These are phyloP conservation scores for Lingula anatina DNA, from an alignment of 2,888 invertebrate species.

Conservation along the genomic window DNA sequence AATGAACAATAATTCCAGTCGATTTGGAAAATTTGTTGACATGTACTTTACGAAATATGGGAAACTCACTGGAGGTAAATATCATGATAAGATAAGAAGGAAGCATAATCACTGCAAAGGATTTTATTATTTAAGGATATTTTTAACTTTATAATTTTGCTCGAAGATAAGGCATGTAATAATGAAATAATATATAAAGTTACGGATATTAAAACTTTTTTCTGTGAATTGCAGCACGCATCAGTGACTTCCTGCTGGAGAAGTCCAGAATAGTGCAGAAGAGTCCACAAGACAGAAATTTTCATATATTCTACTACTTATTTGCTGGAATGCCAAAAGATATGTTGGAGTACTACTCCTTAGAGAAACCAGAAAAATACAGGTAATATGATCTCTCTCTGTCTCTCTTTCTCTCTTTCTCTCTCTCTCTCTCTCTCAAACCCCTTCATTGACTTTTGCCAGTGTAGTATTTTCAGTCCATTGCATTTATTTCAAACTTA, in stretches of 20 bases:
- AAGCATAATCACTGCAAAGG: background rate
- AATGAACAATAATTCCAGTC: conserved; percentile 45
- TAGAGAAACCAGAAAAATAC: conserved; percentile 34
- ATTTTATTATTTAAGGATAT: background rate
- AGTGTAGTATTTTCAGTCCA: too few relatives aligned
- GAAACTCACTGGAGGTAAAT: conserved; percentile 28
- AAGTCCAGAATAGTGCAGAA: conserved; percentile 40
- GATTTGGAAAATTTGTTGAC: conserved; percentile 44
- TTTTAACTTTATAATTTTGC: background rate
- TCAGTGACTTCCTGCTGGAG: conserved; percentile 40
- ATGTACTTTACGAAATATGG: conserved; percentile 30
- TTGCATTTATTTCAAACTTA: too few relatives aligned
- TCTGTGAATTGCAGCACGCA: conserved; percentile 23
- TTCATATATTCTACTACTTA: conserved; percentile 42
- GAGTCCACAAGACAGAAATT: conserved; percentile 32
- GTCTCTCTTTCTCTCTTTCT: background rate
- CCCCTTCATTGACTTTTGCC: too few relatives aligned
- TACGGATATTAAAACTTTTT: too few relatives aligned
- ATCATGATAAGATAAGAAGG: too few relatives aligned
- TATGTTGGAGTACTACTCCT: conserved; percentile 28
- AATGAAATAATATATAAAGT: background rate
- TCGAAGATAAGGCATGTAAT: background rate
- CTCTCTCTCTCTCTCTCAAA: too few relatives aligned
- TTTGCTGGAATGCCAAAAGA: conserved; percentile 40
- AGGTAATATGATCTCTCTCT: too few relatives aligned